Percentiles rank a stretch among this genome's conserved stretches.
Evolutionary conservation across 2,797 vertebrate species (phyloP).

Genomic region (Protonibea diacanthus): DNA sequence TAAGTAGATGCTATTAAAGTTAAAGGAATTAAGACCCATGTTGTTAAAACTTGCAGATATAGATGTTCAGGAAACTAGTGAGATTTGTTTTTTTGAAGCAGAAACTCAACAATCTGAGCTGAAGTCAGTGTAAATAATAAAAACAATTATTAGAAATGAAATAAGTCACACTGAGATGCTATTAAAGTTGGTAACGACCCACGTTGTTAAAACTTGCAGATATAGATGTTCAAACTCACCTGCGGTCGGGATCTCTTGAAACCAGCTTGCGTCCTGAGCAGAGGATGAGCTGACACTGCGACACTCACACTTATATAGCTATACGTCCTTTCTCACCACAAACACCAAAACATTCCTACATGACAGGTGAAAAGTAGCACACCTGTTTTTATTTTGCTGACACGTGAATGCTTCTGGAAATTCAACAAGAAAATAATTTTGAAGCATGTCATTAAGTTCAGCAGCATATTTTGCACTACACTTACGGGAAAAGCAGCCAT

Average conservation of each 20-base stretch:
- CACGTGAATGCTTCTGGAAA: background rate
- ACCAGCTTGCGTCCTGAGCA: background rate
- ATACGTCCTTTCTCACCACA: background rate
- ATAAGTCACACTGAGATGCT: background rate
- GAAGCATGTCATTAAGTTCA: background rate
- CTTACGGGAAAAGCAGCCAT: background rate
- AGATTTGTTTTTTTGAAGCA: too few relatives aligned
- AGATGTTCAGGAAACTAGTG: too few relatives aligned
- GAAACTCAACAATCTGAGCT: background rate
- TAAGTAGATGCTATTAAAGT: too few relatives aligned
- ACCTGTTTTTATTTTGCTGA: background rate
- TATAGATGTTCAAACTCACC: slow-evolving; percentile 10
- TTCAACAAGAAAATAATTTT: too few relatives aligned
- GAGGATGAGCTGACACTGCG: background rate
- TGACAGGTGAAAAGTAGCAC: background rate
- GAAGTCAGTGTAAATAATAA: background rate
- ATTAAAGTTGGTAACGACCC: background rate
- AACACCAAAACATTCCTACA: background rate
- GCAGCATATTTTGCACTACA: background rate
- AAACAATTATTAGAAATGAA: background rate
- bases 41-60: too few relatives aligned
- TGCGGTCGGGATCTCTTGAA: background rate
- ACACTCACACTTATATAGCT: background rate
- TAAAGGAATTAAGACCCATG: too few relatives aligned
- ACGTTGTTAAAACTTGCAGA: background rate